Percentiles rank a stretch among this genome's conserved stretches.
phyloP scores from a whole-genome alignment of 2,113 vertebrate genomes.

The Oncorhynchus gorbuscha region DNA sequence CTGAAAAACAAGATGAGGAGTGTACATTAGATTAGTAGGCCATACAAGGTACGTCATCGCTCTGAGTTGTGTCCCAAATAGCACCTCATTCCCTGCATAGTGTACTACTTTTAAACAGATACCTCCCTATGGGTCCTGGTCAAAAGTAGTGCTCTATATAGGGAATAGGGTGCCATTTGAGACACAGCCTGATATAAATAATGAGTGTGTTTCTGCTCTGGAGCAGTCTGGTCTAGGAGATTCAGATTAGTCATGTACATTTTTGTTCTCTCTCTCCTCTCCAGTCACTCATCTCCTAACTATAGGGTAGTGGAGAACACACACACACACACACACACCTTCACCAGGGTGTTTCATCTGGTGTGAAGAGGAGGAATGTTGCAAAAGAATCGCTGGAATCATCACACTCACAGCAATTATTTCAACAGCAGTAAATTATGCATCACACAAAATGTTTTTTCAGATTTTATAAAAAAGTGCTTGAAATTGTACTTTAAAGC shows the following conservation, averaged over 20 bases:
- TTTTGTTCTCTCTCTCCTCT: neutral
- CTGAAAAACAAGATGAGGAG: slow-evolving; percentile 62
- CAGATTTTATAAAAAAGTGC: neutral
- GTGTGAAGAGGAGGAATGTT: neutral
- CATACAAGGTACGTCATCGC: neutral
- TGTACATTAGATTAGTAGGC: neutral
- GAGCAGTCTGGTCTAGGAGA: neutral
- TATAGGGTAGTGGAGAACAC: neutral
- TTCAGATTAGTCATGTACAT: neutral
- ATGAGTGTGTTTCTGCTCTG: neutral
- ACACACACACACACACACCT: neutral
- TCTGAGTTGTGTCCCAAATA: neutral
- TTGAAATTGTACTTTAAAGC: neutral
- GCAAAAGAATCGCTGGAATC: neutral
- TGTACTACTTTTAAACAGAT: no score
- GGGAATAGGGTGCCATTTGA: no score
- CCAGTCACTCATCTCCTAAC: neutral
- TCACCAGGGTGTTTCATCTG: neutral
- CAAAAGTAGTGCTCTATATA: no score
- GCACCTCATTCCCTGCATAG: no score
- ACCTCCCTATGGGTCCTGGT: no score
- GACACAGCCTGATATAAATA: neutral
- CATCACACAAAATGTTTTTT: neutral
- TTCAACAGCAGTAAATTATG: neutral
- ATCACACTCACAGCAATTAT: no score